These are phyloP conservation scores for Lysiphlebus fabarum DNA, from an alignment of 1,140 invertebrate species.

Conservation along the genomic window DNA sequence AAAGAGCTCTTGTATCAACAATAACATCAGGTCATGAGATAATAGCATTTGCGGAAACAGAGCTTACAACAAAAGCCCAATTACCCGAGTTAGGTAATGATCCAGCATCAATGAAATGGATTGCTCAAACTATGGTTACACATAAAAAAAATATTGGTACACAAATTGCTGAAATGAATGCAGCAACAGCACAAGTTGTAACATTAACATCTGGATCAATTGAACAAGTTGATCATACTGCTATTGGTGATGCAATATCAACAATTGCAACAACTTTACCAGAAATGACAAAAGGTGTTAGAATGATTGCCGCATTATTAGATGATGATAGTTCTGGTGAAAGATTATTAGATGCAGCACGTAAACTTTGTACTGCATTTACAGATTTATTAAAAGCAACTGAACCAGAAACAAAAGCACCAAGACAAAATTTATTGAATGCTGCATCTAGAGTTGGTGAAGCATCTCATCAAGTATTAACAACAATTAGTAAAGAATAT, in stretches of 20 bases:
- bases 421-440: conserved; percentile 86
- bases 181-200: conserved; percentile 97
- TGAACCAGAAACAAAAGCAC: conserved; percentile 89
- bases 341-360: conserved; percentile 85
- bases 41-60: conserved; percentile 80
- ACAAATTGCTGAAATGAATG: conserved; percentile 98
- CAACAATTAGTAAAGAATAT: conserved; percentile 90
- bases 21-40: conserved; percentile 83
- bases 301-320: conserved; percentile 92
- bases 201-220: conserved; percentile 82
- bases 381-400: conserved; percentile 91
- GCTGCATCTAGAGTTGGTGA: conserved; percentile 95
- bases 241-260: conserved; percentile 93
- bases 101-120: conserved; percentile 85
- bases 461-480: conserved; percentile 89
- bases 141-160: conserved; percentile 95
- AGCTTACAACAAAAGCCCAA: conserved; percentile 70
- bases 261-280: conserved; percentile 95
- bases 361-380: conserved; percentile 89
- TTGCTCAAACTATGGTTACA: conserved; percentile 88
- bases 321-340: conserved; percentile 80
- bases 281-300: conserved; percentile 92
- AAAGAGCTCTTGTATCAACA: conserved; percentile 85
- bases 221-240: conserved; percentile 88
- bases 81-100: conserved; percentile 82